Evolutionary conservation across 2,888 invertebrate species (phyloP), one percentile per base, ranked within the genome.

Genomic region (Ramazzottius varieornatus): DNA sequence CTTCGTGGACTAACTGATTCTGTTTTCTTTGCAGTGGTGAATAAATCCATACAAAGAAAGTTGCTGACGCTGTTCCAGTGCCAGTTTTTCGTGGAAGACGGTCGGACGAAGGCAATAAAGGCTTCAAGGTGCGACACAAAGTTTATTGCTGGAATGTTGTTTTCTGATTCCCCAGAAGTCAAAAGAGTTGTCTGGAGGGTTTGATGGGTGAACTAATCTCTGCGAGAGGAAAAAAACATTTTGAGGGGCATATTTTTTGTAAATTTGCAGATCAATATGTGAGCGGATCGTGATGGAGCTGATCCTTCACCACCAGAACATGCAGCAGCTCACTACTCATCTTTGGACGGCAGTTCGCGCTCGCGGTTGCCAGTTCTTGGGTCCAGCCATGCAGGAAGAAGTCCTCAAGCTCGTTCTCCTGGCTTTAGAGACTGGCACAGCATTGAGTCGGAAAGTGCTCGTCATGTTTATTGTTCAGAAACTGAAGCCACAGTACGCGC

Each of bases 381-480:
- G 96, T 4, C 94, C 94, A 70, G 94, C 91, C 32, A 94, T 98
- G 94, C 96, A 98, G 79, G 94, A 98, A 75, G 96, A 98, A 77
- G 54, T 54, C 16, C 29, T 63, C 4, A 68, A 73, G 73, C 80
- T 98, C 69, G 93, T 98, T 63, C 80, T 96, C 46, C 78, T 94
- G 68, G 92, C 94, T 0, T 78, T 98, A 64, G 92, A 93, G 76
- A 93, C 96, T 78, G 93, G 93, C 13, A 89, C 90, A 0, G 88
- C 91, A 1, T 78, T 94, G 68, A 92, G 91, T 0, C 82, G 90
- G 69, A 91, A 91, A 79, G 90, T 91, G 77, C 80, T 98, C 72
- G 96, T 98, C 68, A 89, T 96, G 88, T 98, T 93, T 80, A 93
- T 96, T 63, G 94, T 98, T 68, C 93, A 96, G 78, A 83, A 91